phyloP scores from a whole-genome alignment of 2,113 vertebrate species.

The Probosciger aterrimus region DNA sequence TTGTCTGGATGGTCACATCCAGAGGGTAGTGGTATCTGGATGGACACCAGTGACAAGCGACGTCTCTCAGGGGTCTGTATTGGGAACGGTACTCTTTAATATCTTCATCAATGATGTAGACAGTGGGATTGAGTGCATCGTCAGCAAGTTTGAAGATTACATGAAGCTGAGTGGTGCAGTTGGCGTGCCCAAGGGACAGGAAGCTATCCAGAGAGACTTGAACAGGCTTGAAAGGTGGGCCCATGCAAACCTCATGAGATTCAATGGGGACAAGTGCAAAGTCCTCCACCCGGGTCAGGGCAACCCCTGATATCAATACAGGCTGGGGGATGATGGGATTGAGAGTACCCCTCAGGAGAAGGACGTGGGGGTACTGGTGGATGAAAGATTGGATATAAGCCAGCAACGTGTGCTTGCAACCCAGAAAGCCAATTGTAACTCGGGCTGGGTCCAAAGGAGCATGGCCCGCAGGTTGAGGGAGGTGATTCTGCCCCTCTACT shows the following conservation, averaged over 20 bases:
- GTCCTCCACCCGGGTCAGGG: not conserved
- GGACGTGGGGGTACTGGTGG: not conserved
- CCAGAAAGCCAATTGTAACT: not conserved
- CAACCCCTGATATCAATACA: not conserved
- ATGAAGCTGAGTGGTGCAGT: not conserved
- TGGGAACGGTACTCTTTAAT: not conserved
- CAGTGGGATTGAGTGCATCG: not conserved
- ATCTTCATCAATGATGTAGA: not conserved
- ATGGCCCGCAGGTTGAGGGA: not conserved
- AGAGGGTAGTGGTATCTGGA: not conserved
- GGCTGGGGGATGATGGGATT: not conserved
- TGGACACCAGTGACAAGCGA: not conserved
- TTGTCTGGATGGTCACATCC: not conserved
- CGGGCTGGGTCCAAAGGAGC: not conserved
- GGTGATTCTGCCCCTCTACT: not conserved
- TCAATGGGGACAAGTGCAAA: not conserved
- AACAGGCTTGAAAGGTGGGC: not conserved
- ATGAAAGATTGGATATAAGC: not conserved
- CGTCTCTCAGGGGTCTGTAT: not conserved
- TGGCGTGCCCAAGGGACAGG: not conserved
- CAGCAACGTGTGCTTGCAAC: not conserved
- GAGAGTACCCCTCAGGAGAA: not conserved
- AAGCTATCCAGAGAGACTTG: not conserved
- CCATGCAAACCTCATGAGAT: not conserved
- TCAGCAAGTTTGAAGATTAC: not conserved